Base-by-base conservation (phyloP, 2,113 vertebrate genomes). In the Beaufortia kweichowensis region DNA sequence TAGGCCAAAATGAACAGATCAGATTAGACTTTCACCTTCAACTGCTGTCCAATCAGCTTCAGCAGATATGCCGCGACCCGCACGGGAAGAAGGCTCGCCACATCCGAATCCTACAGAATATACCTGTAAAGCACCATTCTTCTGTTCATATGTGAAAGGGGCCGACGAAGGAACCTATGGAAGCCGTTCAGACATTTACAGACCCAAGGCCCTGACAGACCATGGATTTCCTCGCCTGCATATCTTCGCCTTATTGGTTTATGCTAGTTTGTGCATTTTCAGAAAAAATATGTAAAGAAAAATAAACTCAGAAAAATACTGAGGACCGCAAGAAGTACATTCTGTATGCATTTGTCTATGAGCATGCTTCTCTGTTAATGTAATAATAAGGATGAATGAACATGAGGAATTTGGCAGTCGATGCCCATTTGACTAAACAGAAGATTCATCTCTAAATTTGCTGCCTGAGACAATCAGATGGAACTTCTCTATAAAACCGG, bases 401-500 rank as follows among this genome's bases (percentile, higher is more conserved):
- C 70, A 17, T 59, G 79, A 46, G 63, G 67, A 84, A 77, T 82
- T 69, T 70, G 77, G 82, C 82, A 88, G 81, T 55, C 79, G 82
- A 83, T 75, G 70, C 71, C 79, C 81, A 83, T 83, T 81, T n/a
- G 72, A 80, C 63, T n/a, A 67, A 82, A 79, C 78, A 67, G 79
- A 82, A 85, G 83, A 82, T 70, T 59, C 65, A 84, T 82, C 81
- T 82, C 50, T 57, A 68, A 74, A 70, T 79, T 84, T 83, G 86
- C 85, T 81, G 86, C 84, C 88, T 86, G 83, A 89, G 87, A 88
- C 88, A 86, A 89, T 89, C 88, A 88, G 84, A 82, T 79, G 83
- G 83, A 84, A 81, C 84, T 84, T 84, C 69, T 82, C 87, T 90
- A 87, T 90, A 88, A 88, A 90, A 90, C 86, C 79, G 82, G 88